Evolutionary conservation across 2,888 invertebrate species (phyloP).

Genomic region (Therioaphis trifolii): DNA sequence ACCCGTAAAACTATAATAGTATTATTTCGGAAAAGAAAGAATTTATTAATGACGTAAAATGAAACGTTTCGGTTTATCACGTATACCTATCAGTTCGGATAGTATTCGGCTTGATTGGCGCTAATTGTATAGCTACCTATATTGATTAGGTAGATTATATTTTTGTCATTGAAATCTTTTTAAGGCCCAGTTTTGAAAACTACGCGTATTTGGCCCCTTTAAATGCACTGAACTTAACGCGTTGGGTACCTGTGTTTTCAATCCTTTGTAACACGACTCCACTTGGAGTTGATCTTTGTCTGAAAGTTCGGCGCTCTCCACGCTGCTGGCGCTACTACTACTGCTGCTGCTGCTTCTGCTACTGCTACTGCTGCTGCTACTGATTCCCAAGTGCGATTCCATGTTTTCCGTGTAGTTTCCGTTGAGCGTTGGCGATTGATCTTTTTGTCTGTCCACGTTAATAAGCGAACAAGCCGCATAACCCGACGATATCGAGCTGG

Average conservation of each 20-base stretch:
- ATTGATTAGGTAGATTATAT: too few species aligned
- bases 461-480: slow-evolving; percentile 47
- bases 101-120: too few species aligned
- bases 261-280: slow-evolving; percentile 80
- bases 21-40: not conserved
- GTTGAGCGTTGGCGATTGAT: not conserved
- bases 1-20: not conserved
- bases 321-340: slow-evolving; percentile 64
- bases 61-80: too few species aligned
- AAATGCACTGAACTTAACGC: not conserved
- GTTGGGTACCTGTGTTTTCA: slow-evolving; percentile 76
- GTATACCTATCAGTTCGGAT: too few species aligned
- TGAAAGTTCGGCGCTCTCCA: slow-evolving; percentile 70
- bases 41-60: too few species aligned
- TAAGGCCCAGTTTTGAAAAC: too few species aligned
- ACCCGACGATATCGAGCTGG: slow-evolving; percentile 43
- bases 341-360: slow-evolving; percentile 64
- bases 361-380: slow-evolving; percentile 65
- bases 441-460: slow-evolving; percentile 18
- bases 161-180: too few species aligned
- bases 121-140: too few species aligned
- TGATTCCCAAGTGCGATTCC: slow-evolving; percentile 65
- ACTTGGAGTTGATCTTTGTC: slow-evolving; percentile 77
- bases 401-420: slow-evolving; percentile 28
- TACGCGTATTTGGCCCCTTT: not conserved